Evolutionary conservation across 1,140 invertebrate genomes (phyloP).

Genomic region (Drosophila gunungcola): DNA sequence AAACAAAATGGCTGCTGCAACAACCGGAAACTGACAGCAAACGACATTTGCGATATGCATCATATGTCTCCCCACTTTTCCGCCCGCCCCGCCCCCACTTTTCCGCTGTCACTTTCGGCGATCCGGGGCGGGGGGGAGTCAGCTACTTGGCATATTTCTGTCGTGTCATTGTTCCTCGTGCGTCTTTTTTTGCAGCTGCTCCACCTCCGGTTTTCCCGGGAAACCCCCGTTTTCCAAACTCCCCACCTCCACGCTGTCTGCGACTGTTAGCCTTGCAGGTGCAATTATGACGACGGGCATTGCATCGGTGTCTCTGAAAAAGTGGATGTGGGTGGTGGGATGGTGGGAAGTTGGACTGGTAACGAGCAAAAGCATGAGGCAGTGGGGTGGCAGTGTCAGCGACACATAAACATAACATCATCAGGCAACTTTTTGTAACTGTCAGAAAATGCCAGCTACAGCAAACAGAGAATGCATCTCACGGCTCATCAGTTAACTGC

Average conservation of each 20-base stretch:
- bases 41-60: conserved; percentile 82
- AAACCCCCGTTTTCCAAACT: background rate
- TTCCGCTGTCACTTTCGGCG: conserved; percentile 48
- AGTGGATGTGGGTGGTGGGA: background rate
- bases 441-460: conserved; percentile 71
- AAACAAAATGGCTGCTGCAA: conserved; percentile 81
- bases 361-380: conserved; percentile 8
- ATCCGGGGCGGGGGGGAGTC: conserved; percentile 27
- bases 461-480: conserved; percentile 8
- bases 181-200: conserved; percentile 61
- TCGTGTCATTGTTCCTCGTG: conserved; percentile 75
- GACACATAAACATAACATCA: conserved; percentile 81
- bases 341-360: background rate
- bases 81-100: background rate
- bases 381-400: conserved; percentile 60
- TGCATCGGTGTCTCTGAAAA: conserved; percentile 26
- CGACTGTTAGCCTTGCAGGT: conserved; percentile 78
- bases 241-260: conserved; percentile 38
- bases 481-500: background rate
- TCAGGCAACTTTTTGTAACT: conserved; percentile 81
- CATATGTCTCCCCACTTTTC: conserved; percentile 53
- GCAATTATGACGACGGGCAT: conserved; percentile 71
- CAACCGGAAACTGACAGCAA: conserved; percentile 80
- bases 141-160: conserved; percentile 81
- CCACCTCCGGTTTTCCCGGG: background rate